Percentiles rank a stretch among this genome's conserved stretches.
Evolutionary conservation across 2,797 vertebrate species (phyloP).

Genomic region (Cyprinella venusta): DNA sequence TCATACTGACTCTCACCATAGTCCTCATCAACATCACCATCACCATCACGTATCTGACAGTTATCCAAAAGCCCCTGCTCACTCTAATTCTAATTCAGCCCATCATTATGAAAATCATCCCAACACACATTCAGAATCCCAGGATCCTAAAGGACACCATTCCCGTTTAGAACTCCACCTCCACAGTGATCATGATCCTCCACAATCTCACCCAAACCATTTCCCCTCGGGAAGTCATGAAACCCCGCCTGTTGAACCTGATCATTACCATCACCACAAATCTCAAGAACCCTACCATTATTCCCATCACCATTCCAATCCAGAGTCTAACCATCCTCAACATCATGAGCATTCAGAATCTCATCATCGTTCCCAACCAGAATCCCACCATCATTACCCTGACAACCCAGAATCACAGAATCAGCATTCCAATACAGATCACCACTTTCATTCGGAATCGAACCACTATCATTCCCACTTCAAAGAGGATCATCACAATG

Average conservation of each 20-base stretch:
- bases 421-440: constrained; percentile 27
- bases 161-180: constrained; percentile 22
- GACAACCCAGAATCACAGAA: constrained; percentile 26
- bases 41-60: constrained; percentile 5
- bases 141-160: constrained; percentile 29
- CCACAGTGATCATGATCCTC: constrained; percentile 12
- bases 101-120: constrained; percentile 17
- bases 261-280: constrained; percentile 25
- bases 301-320: constrained; percentile 28
- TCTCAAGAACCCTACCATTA: constrained; percentile 34
- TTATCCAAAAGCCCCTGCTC: constrained; percentile 10
- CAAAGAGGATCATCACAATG: constrained; percentile 47
- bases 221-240: constrained; percentile 33
- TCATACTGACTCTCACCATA: constrained; percentile 19
- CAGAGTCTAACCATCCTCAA: constrained; percentile 27
- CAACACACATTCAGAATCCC: constrained; percentile 15
- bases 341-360: constrained; percentile 37
- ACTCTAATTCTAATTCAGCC: constrained; percentile 15
- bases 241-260: background rate
- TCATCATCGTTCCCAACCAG: constrained; percentile 41
- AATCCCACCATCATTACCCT: constrained; percentile 28
- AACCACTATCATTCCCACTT: constrained; percentile 21
- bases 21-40: constrained; percentile 35
- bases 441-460: constrained; percentile 22
- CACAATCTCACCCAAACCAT: constrained; percentile 6